Percentiles rank a stretch among this genome's conserved stretches.
Conservation (phyloP, 2,888 invertebrate genomes). For the Idaea aversata region DNA sequence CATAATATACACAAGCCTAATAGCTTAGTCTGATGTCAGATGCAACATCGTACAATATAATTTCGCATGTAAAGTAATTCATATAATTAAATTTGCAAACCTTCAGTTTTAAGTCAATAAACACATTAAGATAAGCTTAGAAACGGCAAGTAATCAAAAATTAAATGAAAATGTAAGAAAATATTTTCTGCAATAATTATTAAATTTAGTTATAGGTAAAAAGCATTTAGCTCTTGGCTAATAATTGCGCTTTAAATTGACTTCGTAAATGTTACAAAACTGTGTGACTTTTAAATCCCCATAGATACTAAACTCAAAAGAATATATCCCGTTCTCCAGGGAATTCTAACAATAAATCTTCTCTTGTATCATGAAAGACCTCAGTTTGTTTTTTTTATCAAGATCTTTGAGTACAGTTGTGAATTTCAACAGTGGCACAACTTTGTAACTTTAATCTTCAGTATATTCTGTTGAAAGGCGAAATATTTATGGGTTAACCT, state of each 20-base stretch:
- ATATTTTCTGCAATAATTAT: background rate
- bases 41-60: too few relatives aligned
- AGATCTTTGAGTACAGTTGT: constrained; percentile 39
- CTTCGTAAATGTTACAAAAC: constrained; percentile 14
- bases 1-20: too few relatives aligned
- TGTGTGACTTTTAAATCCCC: constrained; percentile 34
- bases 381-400: constrained; percentile 62
- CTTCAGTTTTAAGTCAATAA: too few relatives aligned
- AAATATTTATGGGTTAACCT: background rate
- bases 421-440: constrained; percentile 24
- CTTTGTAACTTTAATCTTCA: constrained; percentile 18
- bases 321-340: constrained; percentile 58
- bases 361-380: constrained; percentile 53
- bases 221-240: too few relatives aligned
- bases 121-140: too few relatives aligned
- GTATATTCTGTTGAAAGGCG: constrained; percentile 16
- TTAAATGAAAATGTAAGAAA: too few relatives aligned
- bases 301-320: constrained; percentile 52
- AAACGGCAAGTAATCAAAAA: too few relatives aligned
- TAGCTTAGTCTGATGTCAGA: too few relatives aligned
- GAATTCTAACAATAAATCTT: constrained; percentile 66
- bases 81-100: too few relatives aligned
- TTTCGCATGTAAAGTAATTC: too few relatives aligned
- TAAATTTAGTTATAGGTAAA: too few relatives aligned
- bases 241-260: background rate